Evolutionary conservation across 1,140 invertebrate species (phyloP).

Genomic region (Lucilia sericata): DNA sequence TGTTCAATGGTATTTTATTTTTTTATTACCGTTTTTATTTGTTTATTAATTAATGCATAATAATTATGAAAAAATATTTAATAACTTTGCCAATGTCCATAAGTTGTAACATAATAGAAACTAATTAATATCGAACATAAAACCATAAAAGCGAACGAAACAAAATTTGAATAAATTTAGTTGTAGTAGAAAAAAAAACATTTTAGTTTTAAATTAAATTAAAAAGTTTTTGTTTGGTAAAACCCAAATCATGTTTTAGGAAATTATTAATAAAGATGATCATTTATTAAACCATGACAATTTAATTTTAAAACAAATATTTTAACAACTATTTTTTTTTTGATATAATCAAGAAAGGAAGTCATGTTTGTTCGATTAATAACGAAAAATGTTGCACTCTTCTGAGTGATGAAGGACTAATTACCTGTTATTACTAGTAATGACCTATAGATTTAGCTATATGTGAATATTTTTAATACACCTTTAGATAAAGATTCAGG

Average conservation of each 20-base stretch:
- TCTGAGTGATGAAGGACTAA: neutral
- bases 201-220: neutral
- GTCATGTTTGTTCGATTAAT: neutral
- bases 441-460: neutral
- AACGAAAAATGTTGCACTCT: neutral
- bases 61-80: neutral
- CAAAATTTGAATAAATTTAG: neutral
- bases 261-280: neutral
- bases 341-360: neutral
- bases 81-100: conserved; percentile 47
- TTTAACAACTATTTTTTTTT: neutral
- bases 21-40: neutral
- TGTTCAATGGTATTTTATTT: neutral
- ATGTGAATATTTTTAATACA: neutral
- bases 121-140: conserved; percentile 46
- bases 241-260: neutral
- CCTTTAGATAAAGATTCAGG: no score
- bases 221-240: neutral
- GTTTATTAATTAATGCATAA: neutral
- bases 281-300: neutral
- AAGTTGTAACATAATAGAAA: conserved; percentile 60
- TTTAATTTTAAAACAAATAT: neutral
- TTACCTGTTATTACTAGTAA: neutral
- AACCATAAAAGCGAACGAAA: neutral
- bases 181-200: neutral